Conservation (phyloP, 2,888 invertebrate genomes). For the Dendrolimus pini region DNA sequence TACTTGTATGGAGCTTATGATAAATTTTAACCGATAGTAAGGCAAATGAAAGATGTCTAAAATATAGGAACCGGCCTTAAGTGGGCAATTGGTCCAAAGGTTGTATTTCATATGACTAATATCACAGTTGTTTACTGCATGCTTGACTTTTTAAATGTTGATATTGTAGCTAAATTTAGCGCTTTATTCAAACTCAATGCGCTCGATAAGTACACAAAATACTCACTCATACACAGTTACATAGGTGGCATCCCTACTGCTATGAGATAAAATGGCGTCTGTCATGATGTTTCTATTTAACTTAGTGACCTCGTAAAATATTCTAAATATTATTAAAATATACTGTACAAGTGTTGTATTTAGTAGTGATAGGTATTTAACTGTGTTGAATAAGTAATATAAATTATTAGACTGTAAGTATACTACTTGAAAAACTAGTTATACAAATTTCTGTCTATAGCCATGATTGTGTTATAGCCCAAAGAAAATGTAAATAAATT, state of each 20-base stretch:
- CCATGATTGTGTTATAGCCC: conserved; percentile 9
- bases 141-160: too few relatives aligned
- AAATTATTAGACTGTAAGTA: conserved; percentile 21
- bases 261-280: conserved; percentile 65
- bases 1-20: too few relatives aligned
- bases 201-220: too few relatives aligned
- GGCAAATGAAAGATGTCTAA: too few relatives aligned
- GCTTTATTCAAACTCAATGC: too few relatives aligned
- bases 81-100: too few relatives aligned
- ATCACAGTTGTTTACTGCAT: too few relatives aligned
- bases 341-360: conserved; percentile 9
- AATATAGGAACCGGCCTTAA: too few relatives aligned
- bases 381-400: conserved; percentile 7
- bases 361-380: conserved; percentile 10
- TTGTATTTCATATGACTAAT: too few relatives aligned
- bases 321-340: conserved; percentile 21
- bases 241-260: conserved; percentile 14
- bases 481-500: conserved; percentile 37
- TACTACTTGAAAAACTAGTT: neutral
- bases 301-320: conserved; percentile 42
- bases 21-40: too few relatives aligned
- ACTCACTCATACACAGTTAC: too few relatives aligned
- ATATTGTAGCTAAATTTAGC: too few relatives aligned
- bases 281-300: conserved; percentile 28
- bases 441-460: neutral